Conservation (phyloP, 2,888 invertebrate genomes). For the Nineta flava region DNA sequence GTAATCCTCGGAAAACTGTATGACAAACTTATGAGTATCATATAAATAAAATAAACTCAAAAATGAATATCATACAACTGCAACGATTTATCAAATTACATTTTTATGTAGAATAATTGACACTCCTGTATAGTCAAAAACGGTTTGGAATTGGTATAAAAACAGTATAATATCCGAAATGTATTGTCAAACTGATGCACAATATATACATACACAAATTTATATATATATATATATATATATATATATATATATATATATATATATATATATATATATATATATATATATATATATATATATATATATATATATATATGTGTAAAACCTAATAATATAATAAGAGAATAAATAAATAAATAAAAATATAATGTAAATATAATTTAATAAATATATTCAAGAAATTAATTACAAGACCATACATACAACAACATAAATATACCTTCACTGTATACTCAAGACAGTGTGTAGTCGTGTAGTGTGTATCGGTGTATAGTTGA, state of each 20-base stretch:
- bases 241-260: not conserved
- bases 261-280: not conserved
- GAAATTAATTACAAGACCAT: not conserved
- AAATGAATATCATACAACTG: no score
- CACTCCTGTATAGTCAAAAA: no score
- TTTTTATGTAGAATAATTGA: no score
- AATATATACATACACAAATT: not conserved
- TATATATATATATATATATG: conserved; percentile 1
- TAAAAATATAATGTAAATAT: not conserved
- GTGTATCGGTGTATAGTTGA: not conserved
- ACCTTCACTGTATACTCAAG: no score
- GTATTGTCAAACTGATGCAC: no score
- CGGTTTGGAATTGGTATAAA: no score
- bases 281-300: conserved; percentile 2
- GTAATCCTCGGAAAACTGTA: no score
- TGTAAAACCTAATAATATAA: not conserved
- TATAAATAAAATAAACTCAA: no score
- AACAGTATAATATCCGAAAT: no score
- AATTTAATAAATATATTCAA: not conserved
- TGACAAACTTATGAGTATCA: no score
- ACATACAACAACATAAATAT: not conserved
- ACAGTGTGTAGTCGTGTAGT: no score
- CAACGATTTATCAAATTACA: no score
- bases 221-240: not conserved
- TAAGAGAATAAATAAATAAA: not conserved